Evolutionary conservation across 2,113 vertebrate species (phyloP).

Genomic region (Hepsetus odoe): DNA sequence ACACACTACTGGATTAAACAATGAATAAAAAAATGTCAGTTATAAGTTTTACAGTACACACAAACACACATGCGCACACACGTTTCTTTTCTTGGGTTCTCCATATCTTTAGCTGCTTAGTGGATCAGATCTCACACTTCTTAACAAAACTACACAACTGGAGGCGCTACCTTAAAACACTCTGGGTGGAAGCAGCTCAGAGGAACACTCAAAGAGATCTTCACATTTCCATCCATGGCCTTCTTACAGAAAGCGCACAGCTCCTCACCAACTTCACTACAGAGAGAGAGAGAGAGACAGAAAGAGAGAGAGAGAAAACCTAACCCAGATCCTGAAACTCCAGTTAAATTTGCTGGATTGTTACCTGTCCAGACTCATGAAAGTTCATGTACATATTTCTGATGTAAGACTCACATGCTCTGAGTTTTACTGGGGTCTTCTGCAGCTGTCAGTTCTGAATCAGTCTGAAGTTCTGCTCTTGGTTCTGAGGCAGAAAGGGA

Average conservation of each 20-base stretch:
- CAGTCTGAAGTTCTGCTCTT: slow-evolving; percentile 4
- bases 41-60: too few relatives aligned
- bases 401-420: background rate
- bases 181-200: slow-evolving; percentile 57
- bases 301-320: too few relatives aligned
- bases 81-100: too few relatives aligned
- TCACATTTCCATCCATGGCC: slow-evolving; percentile 57
- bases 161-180: slow-evolving; percentile 67
- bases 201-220: slow-evolving; percentile 60
- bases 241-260: slow-evolving; percentile 63
- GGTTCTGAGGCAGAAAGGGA: background rate
- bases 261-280: slow-evolving; percentile 36
- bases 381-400: too few relatives aligned
- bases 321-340: too few relatives aligned
- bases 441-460: slow-evolving; percentile 9
- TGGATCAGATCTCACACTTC: too few relatives aligned
- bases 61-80: background rate
- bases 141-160: too few relatives aligned
- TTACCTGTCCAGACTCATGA: too few relatives aligned
- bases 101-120: too few relatives aligned
- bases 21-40: too few relatives aligned
- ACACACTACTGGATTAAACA: too few relatives aligned
- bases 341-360: too few relatives aligned
- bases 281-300: background rate
- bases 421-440: background rate